A percentile compares a stretch with the other conserved stretches of the same genome.
Conservation (phyloP, 2,113 vertebrate genomes). For the Gila orcuttii region DNA sequence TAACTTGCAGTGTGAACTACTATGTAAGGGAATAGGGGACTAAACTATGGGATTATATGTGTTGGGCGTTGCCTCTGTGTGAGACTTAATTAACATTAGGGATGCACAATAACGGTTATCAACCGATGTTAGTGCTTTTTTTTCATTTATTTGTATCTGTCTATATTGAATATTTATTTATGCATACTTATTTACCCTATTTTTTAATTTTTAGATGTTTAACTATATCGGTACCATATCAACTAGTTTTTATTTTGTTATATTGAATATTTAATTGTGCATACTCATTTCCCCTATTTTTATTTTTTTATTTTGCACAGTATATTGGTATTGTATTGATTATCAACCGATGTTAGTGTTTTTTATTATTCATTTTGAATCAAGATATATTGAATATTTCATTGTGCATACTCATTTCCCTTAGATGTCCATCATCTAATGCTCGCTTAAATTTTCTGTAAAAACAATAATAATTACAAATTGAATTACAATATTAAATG, state of each 20-base stretch:
- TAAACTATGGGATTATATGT: not conserved
- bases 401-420: not conserved
- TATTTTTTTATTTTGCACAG: not conserved
- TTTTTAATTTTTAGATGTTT: not conserved
- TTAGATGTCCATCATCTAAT: not conserved
- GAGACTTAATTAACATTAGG: constrained; percentile 4
- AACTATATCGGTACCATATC: not conserved
- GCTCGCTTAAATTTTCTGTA: not conserved
- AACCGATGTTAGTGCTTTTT: not conserved
- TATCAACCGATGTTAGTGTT: not conserved
- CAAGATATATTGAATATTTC: not conserved
- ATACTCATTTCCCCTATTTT: not conserved
- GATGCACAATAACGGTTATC: not conserved
- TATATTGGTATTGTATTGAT: not conserved
- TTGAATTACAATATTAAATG: not conserved
- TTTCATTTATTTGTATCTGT: not conserved
- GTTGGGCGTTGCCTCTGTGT: not conserved
- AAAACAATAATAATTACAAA: not conserved
- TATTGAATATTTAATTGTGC: not conserved
- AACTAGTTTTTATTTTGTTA: not conserved
- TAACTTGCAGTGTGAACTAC: constrained; percentile 12
- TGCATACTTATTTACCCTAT: not conserved
- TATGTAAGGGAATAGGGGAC: not conserved
- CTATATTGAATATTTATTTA: not conserved
- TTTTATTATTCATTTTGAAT: not conserved